phyloP scores from a whole-genome alignment of 2,888 invertebrate genomes.

The Callinectes sapidus region DNA sequence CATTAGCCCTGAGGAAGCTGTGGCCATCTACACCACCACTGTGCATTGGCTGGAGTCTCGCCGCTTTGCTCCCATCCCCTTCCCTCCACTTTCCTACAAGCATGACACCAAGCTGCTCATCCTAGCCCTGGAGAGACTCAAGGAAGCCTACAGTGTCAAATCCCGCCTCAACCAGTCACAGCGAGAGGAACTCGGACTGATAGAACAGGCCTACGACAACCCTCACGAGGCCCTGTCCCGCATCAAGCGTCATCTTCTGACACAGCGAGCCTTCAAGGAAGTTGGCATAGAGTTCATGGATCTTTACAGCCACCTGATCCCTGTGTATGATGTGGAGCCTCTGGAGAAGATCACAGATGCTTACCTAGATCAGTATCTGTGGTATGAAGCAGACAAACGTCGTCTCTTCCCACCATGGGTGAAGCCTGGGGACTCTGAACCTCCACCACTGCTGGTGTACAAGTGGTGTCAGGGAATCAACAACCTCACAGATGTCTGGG shows the following conservation, averaged over 20 bases:
- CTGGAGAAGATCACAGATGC: conserved; percentile 99
- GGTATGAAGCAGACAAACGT: conserved; percentile 99
- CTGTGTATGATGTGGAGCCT: conserved; percentile 99
- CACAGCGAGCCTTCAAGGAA: conserved; percentile 98
- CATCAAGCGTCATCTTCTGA: conserved; percentile 98
- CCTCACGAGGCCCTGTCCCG: conserved; percentile 99
- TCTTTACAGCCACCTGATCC: conserved; percentile 97
- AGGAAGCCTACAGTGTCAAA: conserved; percentile 98
- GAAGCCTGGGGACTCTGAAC: conserved; percentile 98
- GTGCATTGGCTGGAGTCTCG: conserved; percentile 99
- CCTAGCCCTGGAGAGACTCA: conserved; percentile 94
- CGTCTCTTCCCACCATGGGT: conserved; percentile 98
- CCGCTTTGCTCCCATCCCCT: conserved; percentile 98
- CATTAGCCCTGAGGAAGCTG: conserved; percentile 99
- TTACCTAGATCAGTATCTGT: conserved; percentile 98
- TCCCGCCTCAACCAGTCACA: conserved; percentile 98
- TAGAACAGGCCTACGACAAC: conserved; percentile 99
- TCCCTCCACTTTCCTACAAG: conserved; percentile 99
- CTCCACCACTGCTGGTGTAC: conserved; percentile 87
- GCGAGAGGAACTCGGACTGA: conserved; percentile 97
- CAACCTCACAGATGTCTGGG: conserved; percentile 98
- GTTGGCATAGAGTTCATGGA: conserved; percentile 99
- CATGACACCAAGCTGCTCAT: conserved; percentile 99
- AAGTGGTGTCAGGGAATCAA: conserved; percentile 99
- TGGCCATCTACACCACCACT: conserved; percentile 99